Base-by-base conservation (phyloP, 2,888 invertebrate genomes). In the Lymantria dispar region DNA sequence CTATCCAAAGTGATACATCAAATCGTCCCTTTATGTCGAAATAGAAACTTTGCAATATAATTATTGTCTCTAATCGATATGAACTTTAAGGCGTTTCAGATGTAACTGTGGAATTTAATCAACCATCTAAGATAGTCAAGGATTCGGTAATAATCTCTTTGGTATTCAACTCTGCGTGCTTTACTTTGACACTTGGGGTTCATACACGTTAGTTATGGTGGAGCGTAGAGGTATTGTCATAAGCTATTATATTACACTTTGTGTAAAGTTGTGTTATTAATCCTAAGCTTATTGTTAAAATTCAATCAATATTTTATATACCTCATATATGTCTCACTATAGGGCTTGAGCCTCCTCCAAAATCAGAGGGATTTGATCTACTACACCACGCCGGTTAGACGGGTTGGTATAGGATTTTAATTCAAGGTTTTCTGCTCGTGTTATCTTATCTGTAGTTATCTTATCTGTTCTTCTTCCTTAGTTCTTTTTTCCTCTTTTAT, bases 61-160 rank as follows among this genome's bases (percentile, higher is more conserved):
- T 85, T 81, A 85, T 80, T 72, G 73, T 72, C 75, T 78, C 58
- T 70, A 84, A 86, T 86, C 82, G 79, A 83, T 76, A 77, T 78
- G 75, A 84, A 87, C 64, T 87, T 85, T 78, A 76, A 78, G 79
- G 76, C 75, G 59, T 76, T 77, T 74, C 78, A 76, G 71, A 69
- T 69, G 74, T 78, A 76, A 78, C 74, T 49, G 55, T 63, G 82
- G 84, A 87, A 87, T 87, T 87, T 87, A 87, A 87, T 87, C 85
- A 87, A 85, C 75, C 75, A 69, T 60, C 83, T 76, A 76, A 84
- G 83, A 83, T 84, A 85, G 78, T 74, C 61, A 65, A 75, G 80
- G 76, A 71, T 76, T 68, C 65, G 54, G 74, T 78, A 70, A 63
- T 73, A 68, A 70, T 64, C 64, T 54, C 47, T 56, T 44, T 30